Percentiles rank a stretch among this genome's conserved stretches.
Evolutionary conservation across 2,113 vertebrate species (phyloP).

Genomic region (Callorhinus ursinus): DNA sequence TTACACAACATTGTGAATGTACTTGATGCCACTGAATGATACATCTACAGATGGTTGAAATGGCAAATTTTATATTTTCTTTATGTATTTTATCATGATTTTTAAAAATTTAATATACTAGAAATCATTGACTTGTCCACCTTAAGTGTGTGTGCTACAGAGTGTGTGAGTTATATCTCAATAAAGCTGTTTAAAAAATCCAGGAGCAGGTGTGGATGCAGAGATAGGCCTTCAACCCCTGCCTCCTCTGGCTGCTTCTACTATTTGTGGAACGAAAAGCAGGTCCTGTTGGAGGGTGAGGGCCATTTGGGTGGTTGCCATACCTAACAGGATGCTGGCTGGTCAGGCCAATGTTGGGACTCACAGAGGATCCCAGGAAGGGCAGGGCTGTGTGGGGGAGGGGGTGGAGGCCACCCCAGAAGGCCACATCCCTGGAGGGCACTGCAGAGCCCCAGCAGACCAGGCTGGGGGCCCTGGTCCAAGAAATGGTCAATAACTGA

Average conservation of each 20-base stretch:
- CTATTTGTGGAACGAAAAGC: neutral
- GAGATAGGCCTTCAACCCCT: neutral
- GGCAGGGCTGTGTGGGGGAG: neutral
- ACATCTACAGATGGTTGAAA: neutral
- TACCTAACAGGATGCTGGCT: neutral
- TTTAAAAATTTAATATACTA: neutral
- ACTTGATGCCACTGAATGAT: neutral
- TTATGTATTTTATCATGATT: neutral
- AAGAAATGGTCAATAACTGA: neutral
- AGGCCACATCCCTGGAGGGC: neutral
- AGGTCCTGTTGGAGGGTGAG: neutral
- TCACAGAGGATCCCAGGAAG: neutral
- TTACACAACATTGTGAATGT: accelerated
- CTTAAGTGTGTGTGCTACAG: neutral
- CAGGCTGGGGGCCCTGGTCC: neutral
- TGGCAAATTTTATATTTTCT: neutral
- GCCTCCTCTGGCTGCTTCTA: neutral
- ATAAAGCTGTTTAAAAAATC: neutral
- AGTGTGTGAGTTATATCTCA: neutral
- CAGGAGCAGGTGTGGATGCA: neutral
- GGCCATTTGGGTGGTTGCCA: accelerated
- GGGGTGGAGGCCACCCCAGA: neutral
- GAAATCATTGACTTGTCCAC: neutral
- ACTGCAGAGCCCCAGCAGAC: neutral
- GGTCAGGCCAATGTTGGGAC: neutral